Evolutionary conservation across 2,888 invertebrate species (phyloP).

Genomic region (Agrochola macilenta): DNA sequence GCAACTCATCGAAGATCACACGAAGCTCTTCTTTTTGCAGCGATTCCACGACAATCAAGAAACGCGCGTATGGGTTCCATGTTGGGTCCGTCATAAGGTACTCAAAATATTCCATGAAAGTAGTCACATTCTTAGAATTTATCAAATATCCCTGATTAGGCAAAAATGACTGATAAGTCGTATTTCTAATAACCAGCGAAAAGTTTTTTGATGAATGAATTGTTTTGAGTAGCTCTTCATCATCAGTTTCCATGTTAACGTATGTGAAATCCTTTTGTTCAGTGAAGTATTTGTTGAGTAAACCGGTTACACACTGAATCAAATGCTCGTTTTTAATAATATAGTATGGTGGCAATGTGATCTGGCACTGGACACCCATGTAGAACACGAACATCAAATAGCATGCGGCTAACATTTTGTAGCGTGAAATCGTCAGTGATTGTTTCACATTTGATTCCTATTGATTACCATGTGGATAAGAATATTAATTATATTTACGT

Average conservation of each 20-base stretch:
- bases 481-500: constrained; percentile 28
- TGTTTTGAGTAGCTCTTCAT: constrained; percentile 41
- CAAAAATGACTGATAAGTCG: constrained; percentile 24
- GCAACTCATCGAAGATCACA: constrained; percentile 72
- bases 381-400: constrained; percentile 34
- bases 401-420: constrained; percentile 53
- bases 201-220: constrained; percentile 35
- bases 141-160: constrained; percentile 70
- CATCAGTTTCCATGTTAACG: constrained; percentile 39
- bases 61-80: constrained; percentile 76
- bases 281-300: constrained; percentile 50
- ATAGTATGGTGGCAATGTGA: not conserved
- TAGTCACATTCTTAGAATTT: constrained; percentile 48
- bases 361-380: constrained; percentile 32
- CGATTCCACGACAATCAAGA: constrained; percentile 70
- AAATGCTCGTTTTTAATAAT: constrained; percentile 20
- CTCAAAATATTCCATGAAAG: constrained; percentile 61
- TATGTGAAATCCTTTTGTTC: constrained; percentile 54
- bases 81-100: constrained; percentile 64
- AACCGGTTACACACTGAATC: constrained; percentile 38
- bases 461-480: constrained; percentile 21
- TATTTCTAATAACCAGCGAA: constrained; percentile 36
- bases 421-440: constrained; percentile 9
- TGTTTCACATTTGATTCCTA: constrained; percentile 5
- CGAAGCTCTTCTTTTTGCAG: constrained; percentile 59